Conservation (phyloP, 1,140 invertebrate genomes). For the Ceratosolen solmsi region DNA sequence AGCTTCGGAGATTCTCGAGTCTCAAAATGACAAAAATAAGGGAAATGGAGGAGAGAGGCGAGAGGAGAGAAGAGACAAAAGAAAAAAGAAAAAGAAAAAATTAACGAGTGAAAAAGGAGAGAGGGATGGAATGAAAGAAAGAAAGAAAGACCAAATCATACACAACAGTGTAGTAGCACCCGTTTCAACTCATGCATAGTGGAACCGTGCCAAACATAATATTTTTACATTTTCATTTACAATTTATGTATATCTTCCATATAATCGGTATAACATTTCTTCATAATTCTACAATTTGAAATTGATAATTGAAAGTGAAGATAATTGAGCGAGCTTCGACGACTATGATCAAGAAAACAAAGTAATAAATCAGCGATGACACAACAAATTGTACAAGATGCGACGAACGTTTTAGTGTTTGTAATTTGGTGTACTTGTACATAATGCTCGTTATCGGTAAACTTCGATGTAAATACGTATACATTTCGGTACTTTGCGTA, state of each 20-base stretch:
- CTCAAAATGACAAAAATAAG: not conserved
- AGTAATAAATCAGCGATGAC: slow-evolving; percentile 45
- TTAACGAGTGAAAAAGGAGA: no score
- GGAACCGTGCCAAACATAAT: slow-evolving; percentile 67
- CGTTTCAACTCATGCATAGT: slow-evolving; percentile 49
- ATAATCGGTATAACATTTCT: no score
- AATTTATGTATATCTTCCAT: slow-evolving; percentile 51
- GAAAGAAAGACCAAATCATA: slow-evolving; percentile 41
- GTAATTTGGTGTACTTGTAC: slow-evolving; percentile 72
- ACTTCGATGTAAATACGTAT: slow-evolving; percentile 70
- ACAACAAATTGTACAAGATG: slow-evolving; percentile 59
- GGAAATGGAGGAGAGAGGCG: no score
- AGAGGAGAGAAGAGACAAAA: not conserved
- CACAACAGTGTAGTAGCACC: slow-evolving; percentile 18
- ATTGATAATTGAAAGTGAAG: slow-evolving; percentile 14
- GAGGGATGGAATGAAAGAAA: not conserved
- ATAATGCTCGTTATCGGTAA: slow-evolving; percentile 70
- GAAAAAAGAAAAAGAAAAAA: no score
- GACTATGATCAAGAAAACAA: slow-evolving; percentile 34
- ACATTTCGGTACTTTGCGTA: slow-evolving; percentile 60
- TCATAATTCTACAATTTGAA: no score
- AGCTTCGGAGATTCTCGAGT: slow-evolving; percentile 34
- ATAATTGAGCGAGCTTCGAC: slow-evolving; percentile 2
- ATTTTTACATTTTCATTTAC: slow-evolving; percentile 44
- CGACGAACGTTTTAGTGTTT: slow-evolving; percentile 68